Evolutionary conservation across 2,888 invertebrate species (phyloP).

Genomic region (Plebejus melissa): DNA sequence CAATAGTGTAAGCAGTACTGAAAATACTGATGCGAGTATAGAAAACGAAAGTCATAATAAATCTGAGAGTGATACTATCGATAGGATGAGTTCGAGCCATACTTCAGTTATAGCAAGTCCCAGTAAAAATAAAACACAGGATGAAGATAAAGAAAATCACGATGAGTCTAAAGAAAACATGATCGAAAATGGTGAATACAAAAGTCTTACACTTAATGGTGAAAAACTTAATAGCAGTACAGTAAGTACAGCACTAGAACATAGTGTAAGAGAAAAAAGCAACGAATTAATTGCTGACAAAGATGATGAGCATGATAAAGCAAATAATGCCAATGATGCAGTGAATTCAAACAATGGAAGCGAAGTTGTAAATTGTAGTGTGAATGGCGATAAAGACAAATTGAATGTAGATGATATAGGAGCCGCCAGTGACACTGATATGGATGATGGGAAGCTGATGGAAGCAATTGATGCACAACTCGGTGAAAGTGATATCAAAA

Average conservation of each 20-base stretch:
- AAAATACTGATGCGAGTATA: conserved; percentile 22
- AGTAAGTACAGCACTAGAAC: neutral
- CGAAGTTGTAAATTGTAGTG: conserved; percentile 1
- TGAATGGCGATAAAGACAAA: conserved; percentile 33
- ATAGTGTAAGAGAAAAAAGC: neutral
- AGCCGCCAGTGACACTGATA: conserved; percentile 43
- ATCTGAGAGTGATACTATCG: conserved; percentile 19
- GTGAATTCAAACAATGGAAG: neutral
- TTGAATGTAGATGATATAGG: conserved; percentile 41
- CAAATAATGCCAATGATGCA: neutral
- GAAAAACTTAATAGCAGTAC: neutral
- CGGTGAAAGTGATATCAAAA: conserved; percentile 28
- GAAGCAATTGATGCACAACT: conserved; percentile 45
- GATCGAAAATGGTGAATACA: neutral
- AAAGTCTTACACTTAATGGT: neutral
- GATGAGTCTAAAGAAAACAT: neutral
- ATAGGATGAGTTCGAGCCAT: neutral
- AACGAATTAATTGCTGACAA: neutral
- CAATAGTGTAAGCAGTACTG: conserved; percentile 8
- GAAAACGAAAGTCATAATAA: conserved; percentile 22
- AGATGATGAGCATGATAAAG: neutral
- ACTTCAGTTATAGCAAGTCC: neutral
- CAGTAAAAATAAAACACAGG: neutral
- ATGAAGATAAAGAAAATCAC: neutral
- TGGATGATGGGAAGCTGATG: conserved; percentile 47